phyloP scores from a whole-genome alignment of 2,797 vertebrate genomes.

The Enteromius treurensis region DNA sequence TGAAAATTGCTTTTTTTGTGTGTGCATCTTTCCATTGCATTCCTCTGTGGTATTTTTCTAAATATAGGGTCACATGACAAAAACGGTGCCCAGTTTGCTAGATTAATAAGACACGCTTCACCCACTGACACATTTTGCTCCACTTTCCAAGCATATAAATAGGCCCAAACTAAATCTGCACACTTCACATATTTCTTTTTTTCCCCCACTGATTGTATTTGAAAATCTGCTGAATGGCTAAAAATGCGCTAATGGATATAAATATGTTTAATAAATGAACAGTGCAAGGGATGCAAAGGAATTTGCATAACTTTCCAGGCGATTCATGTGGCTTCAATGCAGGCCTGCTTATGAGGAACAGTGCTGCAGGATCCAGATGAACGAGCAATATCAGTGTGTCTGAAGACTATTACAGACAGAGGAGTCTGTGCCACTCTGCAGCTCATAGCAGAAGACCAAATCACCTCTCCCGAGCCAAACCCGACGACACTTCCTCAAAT shows the following conservation, averaged over 20 bases:
- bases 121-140: conserved; percentile 13
- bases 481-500: conserved; percentile 56
- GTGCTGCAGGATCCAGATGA: neutral
- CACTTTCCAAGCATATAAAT: conserved; percentile 14
- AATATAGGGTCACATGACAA: neutral
- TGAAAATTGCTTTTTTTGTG: neutral
- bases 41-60: neutral
- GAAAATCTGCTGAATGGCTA: conserved; percentile 5
- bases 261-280: conserved; percentile 28
- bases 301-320: neutral
- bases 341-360: conserved; percentile 27
- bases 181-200: conserved; percentile 3
- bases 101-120: conserved; percentile 6
- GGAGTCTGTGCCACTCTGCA: conserved; percentile 30
- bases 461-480: conserved; percentile 40
- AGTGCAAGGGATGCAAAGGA: neutral
- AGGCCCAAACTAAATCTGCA: neutral
- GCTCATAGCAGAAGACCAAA: conserved; percentile 53
- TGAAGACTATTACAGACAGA: conserved; percentile 47
- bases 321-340: neutral
- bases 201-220: neutral
- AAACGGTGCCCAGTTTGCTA: neutral
- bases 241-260: neutral
- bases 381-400: conserved; percentile 24
- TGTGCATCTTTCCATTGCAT: neutral